phyloP scores from a whole-genome alignment of 1,140 invertebrate genomes.

The Drosophila sturtevanti region DNA sequence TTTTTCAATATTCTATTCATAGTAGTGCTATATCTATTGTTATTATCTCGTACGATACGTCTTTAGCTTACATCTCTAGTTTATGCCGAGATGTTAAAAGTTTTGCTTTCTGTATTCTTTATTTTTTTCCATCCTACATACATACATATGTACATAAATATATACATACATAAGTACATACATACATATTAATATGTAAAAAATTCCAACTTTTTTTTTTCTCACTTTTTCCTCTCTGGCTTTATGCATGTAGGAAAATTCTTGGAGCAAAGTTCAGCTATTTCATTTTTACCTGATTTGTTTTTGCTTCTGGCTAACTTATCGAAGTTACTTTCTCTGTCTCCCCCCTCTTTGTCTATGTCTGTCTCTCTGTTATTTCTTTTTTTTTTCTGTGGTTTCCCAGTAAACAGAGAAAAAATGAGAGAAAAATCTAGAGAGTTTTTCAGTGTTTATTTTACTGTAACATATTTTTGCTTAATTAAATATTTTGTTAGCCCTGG shows the following conservation, averaged over 20 bases:
- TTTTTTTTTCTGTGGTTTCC: slow-evolving; percentile 39
- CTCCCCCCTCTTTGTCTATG: slow-evolving; percentile 13
- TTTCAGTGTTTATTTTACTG: slow-evolving; percentile 53
- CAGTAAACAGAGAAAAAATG: slow-evolving; percentile 37
- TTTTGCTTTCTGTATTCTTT: slow-evolving; percentile 17
- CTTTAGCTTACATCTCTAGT: slow-evolving; percentile 4
- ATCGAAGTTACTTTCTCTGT: slow-evolving; percentile 43
- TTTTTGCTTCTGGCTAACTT: slow-evolving; percentile 34
- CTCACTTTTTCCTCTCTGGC: slow-evolving; percentile 8
- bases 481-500: slow-evolving; percentile 63
- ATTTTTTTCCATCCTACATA: slow-evolving; percentile 16
- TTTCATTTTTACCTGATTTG: slow-evolving; percentile 50
- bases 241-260: slow-evolving; percentile 45
- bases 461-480: slow-evolving; percentile 77
- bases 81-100: slow-evolving; percentile 24
- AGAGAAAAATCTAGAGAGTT: slow-evolving; percentile 3
- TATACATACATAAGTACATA: too few relatives aligned
- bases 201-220: slow-evolving; percentile 19
- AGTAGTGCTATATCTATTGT: not conserved
- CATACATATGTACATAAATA: too few relatives aligned
- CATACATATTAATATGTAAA: slow-evolving; percentile 31
- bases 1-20: too few relatives aligned
- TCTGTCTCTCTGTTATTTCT: slow-evolving; percentile 31
- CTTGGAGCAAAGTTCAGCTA: slow-evolving; percentile 55
- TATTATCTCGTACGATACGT: not conserved